Evolutionary conservation across 1,140 invertebrate genomes (phyloP).

Genomic region (Drosophila pectinifera): DNA sequence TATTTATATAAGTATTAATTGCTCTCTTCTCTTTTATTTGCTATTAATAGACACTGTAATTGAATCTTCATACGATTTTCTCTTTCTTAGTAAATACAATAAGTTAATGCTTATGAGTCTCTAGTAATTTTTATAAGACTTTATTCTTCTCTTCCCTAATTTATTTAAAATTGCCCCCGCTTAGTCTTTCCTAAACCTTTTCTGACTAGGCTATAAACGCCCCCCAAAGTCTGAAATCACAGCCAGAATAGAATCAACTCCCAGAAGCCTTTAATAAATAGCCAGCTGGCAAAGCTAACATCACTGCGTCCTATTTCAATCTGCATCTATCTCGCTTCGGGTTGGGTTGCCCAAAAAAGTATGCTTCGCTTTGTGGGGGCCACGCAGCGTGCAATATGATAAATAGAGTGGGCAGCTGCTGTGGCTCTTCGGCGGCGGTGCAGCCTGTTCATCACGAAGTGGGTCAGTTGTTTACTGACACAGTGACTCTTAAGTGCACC

Average conservation of each 20-base stretch:
- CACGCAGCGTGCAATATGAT: conserved; percentile 50
- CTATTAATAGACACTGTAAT: too few species aligned
- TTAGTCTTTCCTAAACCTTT: neutral
- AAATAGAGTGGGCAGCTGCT: conserved; percentile 47
- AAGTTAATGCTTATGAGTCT: too few species aligned
- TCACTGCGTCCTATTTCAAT: conserved; percentile 27
- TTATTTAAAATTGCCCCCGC: neutral
- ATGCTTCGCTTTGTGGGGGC: conserved; percentile 48
- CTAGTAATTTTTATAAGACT: neutral
- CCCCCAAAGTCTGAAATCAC: neutral
- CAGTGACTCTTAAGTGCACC: conserved; percentile 78
- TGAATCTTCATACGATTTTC: too few species aligned
- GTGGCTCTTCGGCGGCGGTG: conserved; percentile 33
- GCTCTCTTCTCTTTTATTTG: too few species aligned
- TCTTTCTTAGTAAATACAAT: too few species aligned
- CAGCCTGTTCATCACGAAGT: conserved; percentile 72
- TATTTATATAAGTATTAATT: too few species aligned
- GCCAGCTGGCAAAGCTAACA: conserved; percentile 17
- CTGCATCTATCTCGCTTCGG: neutral
- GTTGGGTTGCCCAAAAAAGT: conserved; percentile 41
- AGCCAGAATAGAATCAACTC: neutral
- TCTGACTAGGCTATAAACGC: too few species aligned
- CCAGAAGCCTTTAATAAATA: neutral
- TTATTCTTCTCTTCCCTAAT: neutral
- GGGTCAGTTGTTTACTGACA: conserved; percentile 82